Conservation (phyloP, 2,113 vertebrate species). For the Podarcis muralis region DNA sequence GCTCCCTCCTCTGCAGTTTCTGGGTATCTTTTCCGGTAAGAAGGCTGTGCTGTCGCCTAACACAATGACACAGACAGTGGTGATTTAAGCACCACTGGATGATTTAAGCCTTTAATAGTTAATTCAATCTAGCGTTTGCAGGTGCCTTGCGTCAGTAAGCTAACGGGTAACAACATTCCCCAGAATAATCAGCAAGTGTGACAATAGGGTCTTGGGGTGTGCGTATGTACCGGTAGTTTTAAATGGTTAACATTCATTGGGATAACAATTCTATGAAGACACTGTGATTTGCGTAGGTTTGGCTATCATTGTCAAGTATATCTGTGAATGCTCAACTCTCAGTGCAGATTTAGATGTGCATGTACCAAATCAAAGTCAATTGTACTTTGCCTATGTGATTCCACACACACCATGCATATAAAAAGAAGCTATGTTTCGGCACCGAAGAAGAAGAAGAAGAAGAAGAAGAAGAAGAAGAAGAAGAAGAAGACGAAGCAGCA, state of each 20-base stretch:
- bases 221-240: background rate
- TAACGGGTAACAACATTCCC: slow-evolving; percentile 39
- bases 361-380: background rate
- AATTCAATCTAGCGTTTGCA: slow-evolving; percentile 47
- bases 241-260: slow-evolving; percentile 2
- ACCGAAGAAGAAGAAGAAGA: no score
- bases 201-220: slow-evolving; percentile 30
- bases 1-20: background rate
- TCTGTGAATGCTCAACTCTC: background rate
- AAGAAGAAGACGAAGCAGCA: no score
- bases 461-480: no score
- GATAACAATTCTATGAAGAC: background rate
- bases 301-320: background rate
- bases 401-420: background rate
- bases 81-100: slow-evolving; percentile 34
- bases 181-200: slow-evolving; percentile 45
- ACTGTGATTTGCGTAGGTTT: background rate
- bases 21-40: slow-evolving; percentile 3
- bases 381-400: background rate
- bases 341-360: background rate
- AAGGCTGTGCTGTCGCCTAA: background rate
- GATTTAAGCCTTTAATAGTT: slow-evolving; percentile 52
- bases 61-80: slow-evolving; percentile 11
- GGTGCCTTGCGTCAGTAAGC: slow-evolving; percentile 51
- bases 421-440: background rate